Evolutionary conservation across 2,888 invertebrate genomes (phyloP), one percentile per base, ranked within the genome.

Genomic region (Cordilura impudica): DNA sequence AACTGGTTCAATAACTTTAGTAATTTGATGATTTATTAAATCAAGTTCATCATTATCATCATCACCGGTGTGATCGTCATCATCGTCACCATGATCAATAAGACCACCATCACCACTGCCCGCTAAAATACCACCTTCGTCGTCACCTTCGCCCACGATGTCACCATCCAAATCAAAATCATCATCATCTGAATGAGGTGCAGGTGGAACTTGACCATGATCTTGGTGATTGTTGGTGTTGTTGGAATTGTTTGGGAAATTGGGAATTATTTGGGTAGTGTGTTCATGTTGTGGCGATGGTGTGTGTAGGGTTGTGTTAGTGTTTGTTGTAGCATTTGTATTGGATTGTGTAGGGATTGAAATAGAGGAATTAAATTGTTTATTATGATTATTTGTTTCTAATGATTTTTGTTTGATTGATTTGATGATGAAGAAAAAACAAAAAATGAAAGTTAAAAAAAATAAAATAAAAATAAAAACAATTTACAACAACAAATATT

Each of bases 121-220:
- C 67, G 78, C 78, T 73, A 78, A 73, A 67, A 82, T 78, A 54
- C 83, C 84, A 84, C 83, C 84, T 79, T 84, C 86, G 45, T 82
- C 85, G 39, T 74, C 85, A 79, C 84, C 86, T 45, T 84, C 86
- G 58, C 83, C 85, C 63, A 76, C 82, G 61, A 82, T 65, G 29
- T 73, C 76, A 70, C 81, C 83, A 72, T 71, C 84, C 75, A 81
- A 67, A 74, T 83, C 84, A 72, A 84, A 84, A 81, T 84, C 84
- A 78, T 84, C 81, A 58, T 82, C 82, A 63, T 83, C 78, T 63
- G 61, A 26, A 19, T 51, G 60, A 8, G 3, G 18, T 35, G 39
- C 18, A 31, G 72, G 26, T 53, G 72, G 49, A 12, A 51, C 35
- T 78, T 78, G 71, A 51, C 58, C 74, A 12, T 61, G 79, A 61